Evolutionary conservation across 2,113 vertebrate genomes (phyloP), one percentile per base, ranked within the genome.

Genomic region (Serilophus lunatus): DNA sequence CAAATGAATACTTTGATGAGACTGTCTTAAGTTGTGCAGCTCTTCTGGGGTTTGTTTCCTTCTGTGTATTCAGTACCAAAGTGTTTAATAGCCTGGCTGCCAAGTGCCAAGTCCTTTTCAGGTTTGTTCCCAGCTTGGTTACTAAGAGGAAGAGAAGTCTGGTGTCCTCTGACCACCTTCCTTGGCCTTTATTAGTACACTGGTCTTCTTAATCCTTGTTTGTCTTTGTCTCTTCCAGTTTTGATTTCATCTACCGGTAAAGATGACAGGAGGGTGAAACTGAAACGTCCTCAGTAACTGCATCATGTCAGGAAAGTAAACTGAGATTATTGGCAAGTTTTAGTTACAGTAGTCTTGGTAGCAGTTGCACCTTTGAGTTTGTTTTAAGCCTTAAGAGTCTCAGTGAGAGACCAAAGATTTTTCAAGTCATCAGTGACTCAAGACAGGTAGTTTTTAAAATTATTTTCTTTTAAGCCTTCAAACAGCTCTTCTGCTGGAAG

Each of bases 131-230:
- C 23, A 64, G 11, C 19, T 35, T 86, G 60, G 33, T 40, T 72
- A 2, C 17, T 1, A 3, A n/a, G n/a, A n/a, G n/a, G n/a, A n/a
- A n/a, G 19, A 89, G 9, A 6, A 47, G 5, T 44, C 18, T 57
- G 44, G 3, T 60, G 16, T 63, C 54, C 72, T 86, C 35, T 35
- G 10, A 35, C 26, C 18, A 20, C 35, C 20, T 64, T 79, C 44
- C 22, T 35, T 85, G 13, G 7, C 14, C 13, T 84, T 91, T 42
- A 11, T 35, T 66, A 14, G 28, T 38, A 25, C 20, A 36, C 8
- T 33, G 15, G 7, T 68, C 33, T 71, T 76, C 18, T 64, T 26
- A 57, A 36, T 69, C 28, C 28, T 56, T 44, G 36, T 18, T 51
- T 79, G 23, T 13, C 36, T 68, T 72, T 53, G 7, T 61, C 15